A percentile compares a stretch with the other conserved stretches of the same genome.
Conservation (phyloP, 2,797 vertebrate species). For the Choloepus didactylus region DNA sequence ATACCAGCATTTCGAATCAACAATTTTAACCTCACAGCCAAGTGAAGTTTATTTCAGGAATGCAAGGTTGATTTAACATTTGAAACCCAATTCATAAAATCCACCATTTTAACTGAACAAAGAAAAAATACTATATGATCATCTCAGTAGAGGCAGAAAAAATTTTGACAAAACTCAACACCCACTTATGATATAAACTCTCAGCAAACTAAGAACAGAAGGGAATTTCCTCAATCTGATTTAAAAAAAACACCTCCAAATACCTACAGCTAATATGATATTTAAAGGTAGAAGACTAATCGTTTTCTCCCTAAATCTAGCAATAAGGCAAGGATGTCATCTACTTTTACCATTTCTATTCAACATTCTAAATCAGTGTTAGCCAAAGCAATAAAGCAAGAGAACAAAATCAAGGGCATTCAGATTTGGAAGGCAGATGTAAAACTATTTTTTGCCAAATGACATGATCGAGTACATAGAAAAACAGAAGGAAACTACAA, state of each 20-base stretch:
- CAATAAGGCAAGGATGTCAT: not conserved
- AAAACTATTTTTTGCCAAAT: not conserved
- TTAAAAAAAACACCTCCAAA: not conserved
- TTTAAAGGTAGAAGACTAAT: not conserved
- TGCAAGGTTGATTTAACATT: not conserved
- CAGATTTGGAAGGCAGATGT: not conserved
- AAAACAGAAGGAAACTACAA: conserved; percentile 16
- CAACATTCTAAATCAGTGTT: not conserved
- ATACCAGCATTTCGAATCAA: not conserved
- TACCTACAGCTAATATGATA: conserved; percentile 19
- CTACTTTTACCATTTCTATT: conserved; percentile 23
- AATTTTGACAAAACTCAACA: conserved; percentile 9
- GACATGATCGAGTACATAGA: not conserved
- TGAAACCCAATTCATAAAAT: conserved; percentile 1
- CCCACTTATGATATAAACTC: not conserved
- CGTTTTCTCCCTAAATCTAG: not conserved
- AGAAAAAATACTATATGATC: not conserved
- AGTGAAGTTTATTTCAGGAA: not conserved
- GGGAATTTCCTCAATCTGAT: not conserved
- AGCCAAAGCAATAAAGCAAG: conserved; percentile 11
- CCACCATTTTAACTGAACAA: not conserved
- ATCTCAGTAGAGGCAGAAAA: not conserved
- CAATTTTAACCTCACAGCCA: not conserved
- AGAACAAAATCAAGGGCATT: not conserved
- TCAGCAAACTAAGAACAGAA: conserved; percentile 46